A percentile compares a stretch with the other conserved stretches of the same genome.
These are phyloP conservation scores for Solen grandis DNA, from an alignment of 1,140 invertebrate genomes.

Conservation along the genomic window DNA sequence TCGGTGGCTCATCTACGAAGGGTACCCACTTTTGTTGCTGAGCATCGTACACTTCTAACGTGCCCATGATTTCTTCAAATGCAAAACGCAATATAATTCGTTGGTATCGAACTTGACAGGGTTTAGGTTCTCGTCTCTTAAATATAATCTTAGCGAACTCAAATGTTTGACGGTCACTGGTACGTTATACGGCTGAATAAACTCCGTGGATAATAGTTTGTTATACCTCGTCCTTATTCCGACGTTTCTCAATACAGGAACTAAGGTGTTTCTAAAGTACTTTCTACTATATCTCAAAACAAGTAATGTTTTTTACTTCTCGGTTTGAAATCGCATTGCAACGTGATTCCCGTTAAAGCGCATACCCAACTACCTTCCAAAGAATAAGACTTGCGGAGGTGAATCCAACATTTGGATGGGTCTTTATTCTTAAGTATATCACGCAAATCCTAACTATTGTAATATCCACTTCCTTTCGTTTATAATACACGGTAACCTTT, in stretches of 20 bases:
- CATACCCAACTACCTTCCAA: slow-evolving; percentile 44
- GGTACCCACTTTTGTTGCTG: slow-evolving; percentile 11
- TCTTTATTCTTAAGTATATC: slow-evolving; percentile 20
- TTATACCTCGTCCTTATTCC: neutral
- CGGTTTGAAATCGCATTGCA: neutral
- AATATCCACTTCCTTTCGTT: no score
- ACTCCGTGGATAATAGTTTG: neutral
- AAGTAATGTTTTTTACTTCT: slow-evolving; percentile 10
- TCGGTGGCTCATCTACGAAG: neutral
- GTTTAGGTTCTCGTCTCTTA: slow-evolving; percentile 40
- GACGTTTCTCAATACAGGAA: slow-evolving; percentile 25
- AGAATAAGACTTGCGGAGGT: slow-evolving; percentile 18
- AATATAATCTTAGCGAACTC: slow-evolving; percentile 24
- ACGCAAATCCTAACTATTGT: slow-evolving; percentile 12
- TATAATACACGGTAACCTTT: no score
- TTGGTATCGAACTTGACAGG: slow-evolving; percentile 5
- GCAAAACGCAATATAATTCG: slow-evolving; percentile 3
- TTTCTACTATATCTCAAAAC: slow-evolving; percentile 45
- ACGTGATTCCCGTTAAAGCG: slow-evolving; percentile 30
- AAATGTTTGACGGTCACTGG: slow-evolving; percentile 7
- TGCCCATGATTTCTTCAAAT: slow-evolving; percentile 30
- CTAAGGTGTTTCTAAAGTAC: slow-evolving; percentile 5
- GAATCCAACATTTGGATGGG: slow-evolving; percentile 16
- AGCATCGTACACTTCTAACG: slow-evolving; percentile 21
- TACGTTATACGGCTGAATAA: slow-evolving; percentile 6